Percentiles rank a stretch among this genome's conserved stretches.
Conservation (phyloP, 2,797 vertebrate genomes). For the Moxostoma hubbsi region DNA sequence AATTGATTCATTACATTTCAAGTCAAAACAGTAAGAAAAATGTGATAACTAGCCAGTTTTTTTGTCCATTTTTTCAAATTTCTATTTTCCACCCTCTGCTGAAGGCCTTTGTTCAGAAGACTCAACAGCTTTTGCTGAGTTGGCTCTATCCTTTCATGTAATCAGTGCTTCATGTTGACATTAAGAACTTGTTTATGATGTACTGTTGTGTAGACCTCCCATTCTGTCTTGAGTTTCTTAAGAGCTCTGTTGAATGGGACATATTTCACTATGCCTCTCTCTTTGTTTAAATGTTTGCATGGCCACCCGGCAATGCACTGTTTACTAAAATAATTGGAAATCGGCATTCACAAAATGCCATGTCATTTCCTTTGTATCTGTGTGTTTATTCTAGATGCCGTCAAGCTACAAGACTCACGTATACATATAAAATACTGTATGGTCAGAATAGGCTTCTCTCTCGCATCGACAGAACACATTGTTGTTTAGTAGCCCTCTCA, state of each 20-base stretch:
- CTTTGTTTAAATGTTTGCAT: slow-evolving; percentile 59
- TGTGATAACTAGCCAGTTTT: too few relatives aligned
- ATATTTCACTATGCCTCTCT: slow-evolving; percentile 37
- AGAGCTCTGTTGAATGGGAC: slow-evolving; percentile 30
- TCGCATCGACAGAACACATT: slow-evolving; percentile 45
- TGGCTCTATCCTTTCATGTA: neutral
- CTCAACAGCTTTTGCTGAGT: neutral
- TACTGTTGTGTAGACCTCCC: slow-evolving; percentile 29
- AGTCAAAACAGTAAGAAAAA: too few relatives aligned
- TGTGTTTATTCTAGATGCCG: slow-evolving; percentile 60
- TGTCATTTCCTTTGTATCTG: slow-evolving; percentile 60
- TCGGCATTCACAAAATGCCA: slow-evolving; percentile 50
- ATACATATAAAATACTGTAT: slow-evolving; percentile 36
- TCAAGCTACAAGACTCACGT: slow-evolving; percentile 54
- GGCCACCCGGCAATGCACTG: slow-evolving; percentile 60
- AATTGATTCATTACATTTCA: too few relatives aligned
- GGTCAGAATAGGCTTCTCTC: slow-evolving; percentile 50
- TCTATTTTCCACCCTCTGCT: too few relatives aligned
- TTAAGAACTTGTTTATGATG: slow-evolving; percentile 44
- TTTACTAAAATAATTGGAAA: slow-evolving; percentile 64
- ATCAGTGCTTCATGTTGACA: slow-evolving; percentile 7
- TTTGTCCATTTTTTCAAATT: too few relatives aligned
- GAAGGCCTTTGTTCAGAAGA: too few relatives aligned
- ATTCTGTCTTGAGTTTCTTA: slow-evolving; percentile 38
- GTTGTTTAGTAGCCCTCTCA: slow-evolving; percentile 41